A percentile compares a stretch with the other conserved stretches of the same genome.
phyloP scores from a whole-genome alignment of 2,797 vertebrate genomes.

The Ibycter americanus region DNA sequence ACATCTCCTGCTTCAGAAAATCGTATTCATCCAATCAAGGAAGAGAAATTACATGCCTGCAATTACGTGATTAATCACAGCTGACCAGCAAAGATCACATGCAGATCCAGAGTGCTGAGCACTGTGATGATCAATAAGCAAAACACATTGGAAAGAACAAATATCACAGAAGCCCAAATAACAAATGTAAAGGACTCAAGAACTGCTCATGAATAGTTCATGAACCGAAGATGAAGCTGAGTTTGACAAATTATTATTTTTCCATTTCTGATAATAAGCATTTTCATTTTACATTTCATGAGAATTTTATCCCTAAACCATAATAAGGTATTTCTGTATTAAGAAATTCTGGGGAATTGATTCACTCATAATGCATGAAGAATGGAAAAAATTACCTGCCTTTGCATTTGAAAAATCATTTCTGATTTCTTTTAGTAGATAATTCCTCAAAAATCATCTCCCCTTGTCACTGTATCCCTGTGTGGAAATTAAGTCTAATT shows the following conservation, averaged over 20 bases:
- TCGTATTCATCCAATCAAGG: too few relatives aligned
- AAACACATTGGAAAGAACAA: neutral
- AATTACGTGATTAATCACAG: neutral
- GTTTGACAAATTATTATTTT: slow-evolving; percentile 4
- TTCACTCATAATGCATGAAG: neutral
- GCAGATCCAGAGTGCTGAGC: neutral
- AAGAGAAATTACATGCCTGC: neutral
- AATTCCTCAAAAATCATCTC: neutral
- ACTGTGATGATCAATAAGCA: neutral
- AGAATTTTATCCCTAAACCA: neutral
- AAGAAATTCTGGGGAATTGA: neutral
- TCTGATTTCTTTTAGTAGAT: neutral
- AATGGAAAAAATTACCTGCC: neutral
- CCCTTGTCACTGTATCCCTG: neutral
- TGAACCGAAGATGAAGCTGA: neutral
- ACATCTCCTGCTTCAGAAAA: neutral
- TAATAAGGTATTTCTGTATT: neutral
- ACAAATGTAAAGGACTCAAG: neutral
- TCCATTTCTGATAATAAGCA: neutral
- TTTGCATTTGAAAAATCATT: neutral
- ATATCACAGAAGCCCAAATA: neutral
- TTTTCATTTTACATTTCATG: neutral
- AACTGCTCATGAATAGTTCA: neutral
- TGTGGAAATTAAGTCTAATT: neutral
- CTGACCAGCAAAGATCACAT: neutral